phyloP scores from a whole-genome alignment of 2,888 invertebrate genomes.

The Drosophila ezoana region DNA sequence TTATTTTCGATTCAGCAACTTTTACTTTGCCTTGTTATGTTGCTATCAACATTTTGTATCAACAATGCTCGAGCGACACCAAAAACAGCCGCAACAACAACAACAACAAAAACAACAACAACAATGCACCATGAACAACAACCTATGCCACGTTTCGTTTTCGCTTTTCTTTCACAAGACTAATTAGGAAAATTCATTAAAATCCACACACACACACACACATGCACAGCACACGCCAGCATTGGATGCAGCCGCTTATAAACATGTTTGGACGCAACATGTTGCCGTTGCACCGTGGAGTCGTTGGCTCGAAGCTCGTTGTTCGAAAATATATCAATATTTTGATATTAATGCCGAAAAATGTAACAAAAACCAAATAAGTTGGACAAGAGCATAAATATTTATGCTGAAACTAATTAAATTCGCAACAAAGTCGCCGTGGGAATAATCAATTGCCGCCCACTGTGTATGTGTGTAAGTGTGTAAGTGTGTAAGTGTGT shows the following conservation, averaged over 20 bases:
- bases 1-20: constrained; percentile 59
- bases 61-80: constrained; percentile 46
- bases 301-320: not conserved
- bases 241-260: constrained; percentile 16
- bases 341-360: not conserved
- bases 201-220: constrained; percentile 35
- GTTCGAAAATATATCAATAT: not conserved
- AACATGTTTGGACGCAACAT: constrained; percentile 61
- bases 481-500: no score
- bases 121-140: constrained; percentile 12
- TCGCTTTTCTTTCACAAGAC: constrained; percentile 75
- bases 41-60: constrained; percentile 61
- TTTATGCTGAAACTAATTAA: not conserved
- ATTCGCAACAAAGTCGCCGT: not conserved
- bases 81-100: constrained; percentile 10
- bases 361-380: constrained; percentile 2
- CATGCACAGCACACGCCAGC: constrained; percentile 16
- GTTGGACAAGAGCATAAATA: constrained; percentile 5
- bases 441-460: no score
- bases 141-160: constrained; percentile 60
- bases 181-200: constrained; percentile 73
- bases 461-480: no score
- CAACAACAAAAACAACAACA: constrained; percentile 1
- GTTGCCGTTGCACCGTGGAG: constrained; percentile 48
- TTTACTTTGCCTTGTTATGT: constrained; percentile 51